Evolutionary conservation across 2,888 invertebrate genomes (phyloP), one percentile per base, ranked within the genome.

Genomic region (Anagyrus pseudococci): DNA sequence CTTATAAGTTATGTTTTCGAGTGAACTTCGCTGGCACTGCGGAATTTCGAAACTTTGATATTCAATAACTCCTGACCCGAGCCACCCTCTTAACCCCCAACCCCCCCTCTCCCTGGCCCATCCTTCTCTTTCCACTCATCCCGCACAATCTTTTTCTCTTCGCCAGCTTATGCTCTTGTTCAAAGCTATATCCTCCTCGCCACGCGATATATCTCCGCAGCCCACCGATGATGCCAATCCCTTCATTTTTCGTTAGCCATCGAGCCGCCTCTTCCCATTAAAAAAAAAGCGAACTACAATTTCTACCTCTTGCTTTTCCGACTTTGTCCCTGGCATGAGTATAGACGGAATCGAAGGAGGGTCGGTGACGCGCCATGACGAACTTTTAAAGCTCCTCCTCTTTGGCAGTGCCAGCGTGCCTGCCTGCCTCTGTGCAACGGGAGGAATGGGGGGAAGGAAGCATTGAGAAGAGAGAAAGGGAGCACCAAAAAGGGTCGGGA

Each of bases 1-100:
- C 75, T 77, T 74, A 76, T 76, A 77, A 77, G 75, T 76, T 76
- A 76, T 76, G 75, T 75, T 77, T 77, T 74, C 75, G 68, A 77
- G 73, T 74, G 71, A 77, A 77, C 73, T 77, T 77, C 70, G 70
- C 75, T 74, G 77, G 76, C 75, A 75, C 71, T 72, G 75, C 70
- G 72, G 70, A 73, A 76, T 75, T 73, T 71, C 70, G 67, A 74
- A 77, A 77, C 75, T 77, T 76, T 77, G 70, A 76, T 77, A 77
- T 77, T 77, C 76, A 76, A 77, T 77, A 76, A 77, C 76, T 77
- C 71, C 70, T 59, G 61, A 60, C 58, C 52, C 64, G n/a, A 29
- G 57, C 54, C 68, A 58, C 70, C 67, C 26, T 44, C 29, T 44
- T 22, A 29, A n/a, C 26, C 2, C 33, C 20, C 37, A 19, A n/a